A percentile compares a stretch with the other conserved stretches of the same genome.
Evolutionary conservation across 2,797 vertebrate species (phyloP).

Genomic region (Phoeniculus purpureus): DNA sequence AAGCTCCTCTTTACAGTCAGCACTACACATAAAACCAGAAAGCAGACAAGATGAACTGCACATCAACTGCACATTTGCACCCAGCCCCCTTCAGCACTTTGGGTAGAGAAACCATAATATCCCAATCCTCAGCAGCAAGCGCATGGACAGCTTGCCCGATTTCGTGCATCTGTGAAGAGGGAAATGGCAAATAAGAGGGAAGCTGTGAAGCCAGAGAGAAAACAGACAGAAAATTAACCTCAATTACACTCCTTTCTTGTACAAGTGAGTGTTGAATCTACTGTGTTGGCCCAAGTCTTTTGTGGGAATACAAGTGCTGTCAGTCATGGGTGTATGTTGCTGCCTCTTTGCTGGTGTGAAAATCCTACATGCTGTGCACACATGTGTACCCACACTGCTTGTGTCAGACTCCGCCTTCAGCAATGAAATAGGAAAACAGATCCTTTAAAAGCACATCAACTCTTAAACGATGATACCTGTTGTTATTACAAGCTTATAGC

Average conservation of each 20-base stretch:
- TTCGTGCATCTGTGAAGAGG: background rate
- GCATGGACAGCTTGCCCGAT: background rate
- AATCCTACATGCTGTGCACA: background rate
- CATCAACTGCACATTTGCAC: background rate
- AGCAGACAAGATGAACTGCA: background rate
- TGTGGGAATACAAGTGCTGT: background rate
- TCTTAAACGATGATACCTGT: background rate
- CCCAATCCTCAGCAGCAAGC: background rate
- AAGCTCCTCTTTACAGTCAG: background rate
- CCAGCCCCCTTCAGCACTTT: background rate
- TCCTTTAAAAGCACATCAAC: background rate
- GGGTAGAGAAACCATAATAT: background rate
- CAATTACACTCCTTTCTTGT: background rate
- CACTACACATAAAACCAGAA: background rate
- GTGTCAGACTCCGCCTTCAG: background rate
- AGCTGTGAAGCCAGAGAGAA: constrained; percentile 28
- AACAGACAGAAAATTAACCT: constrained; percentile 1
- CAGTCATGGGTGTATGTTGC: background rate
- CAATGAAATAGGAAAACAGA: background rate
- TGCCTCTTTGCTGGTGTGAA: background rate
- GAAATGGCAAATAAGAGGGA: background rate
- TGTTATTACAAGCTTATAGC: background rate
- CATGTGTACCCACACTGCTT: background rate
- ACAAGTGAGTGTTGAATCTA: background rate
- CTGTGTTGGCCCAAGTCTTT: background rate